A percentile compares a stretch with the other conserved stretches of the same genome.
Evolutionary conservation across 1,140 invertebrate genomes (phyloP).

Genomic region (Pseudobourletiella spinata): DNA sequence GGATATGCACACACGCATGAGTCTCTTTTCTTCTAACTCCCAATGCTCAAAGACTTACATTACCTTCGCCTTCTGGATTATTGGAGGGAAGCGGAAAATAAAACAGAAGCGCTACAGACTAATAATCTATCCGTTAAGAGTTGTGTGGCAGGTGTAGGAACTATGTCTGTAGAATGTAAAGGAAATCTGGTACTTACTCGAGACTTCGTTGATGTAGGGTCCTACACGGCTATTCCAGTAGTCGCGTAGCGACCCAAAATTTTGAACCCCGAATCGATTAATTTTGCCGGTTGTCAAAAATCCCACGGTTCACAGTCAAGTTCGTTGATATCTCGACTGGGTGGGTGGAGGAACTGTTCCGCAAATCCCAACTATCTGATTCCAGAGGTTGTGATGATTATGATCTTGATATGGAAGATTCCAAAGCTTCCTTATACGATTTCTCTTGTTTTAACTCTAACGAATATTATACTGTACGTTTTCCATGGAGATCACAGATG

Average conservation of each 20-base stretch:
- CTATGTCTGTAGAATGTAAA: too few relatives aligned
- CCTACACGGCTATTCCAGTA: slow-evolving; percentile 35
- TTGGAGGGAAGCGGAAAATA: too few relatives aligned
- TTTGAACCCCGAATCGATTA: slow-evolving; percentile 34
- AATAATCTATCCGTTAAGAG: too few relatives aligned
- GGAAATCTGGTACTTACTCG: slow-evolving; percentile 28
- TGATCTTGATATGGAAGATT: background rate
- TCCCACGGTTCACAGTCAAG: too few relatives aligned
- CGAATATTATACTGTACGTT: background rate
- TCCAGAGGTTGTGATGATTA: background rate
- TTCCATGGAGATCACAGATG: background rate
- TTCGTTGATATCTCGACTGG: too few relatives aligned
- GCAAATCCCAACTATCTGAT: background rate
- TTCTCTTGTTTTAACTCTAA: background rate
- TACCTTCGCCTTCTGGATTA: too few relatives aligned
- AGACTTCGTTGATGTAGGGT: slow-evolving; percentile 35
- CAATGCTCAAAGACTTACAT: too few relatives aligned
- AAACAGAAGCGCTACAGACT: too few relatives aligned
- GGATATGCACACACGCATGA: too few relatives aligned
- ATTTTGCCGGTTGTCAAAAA: slow-evolving; percentile 30
- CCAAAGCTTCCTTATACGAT: background rate
- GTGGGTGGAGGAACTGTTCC: background rate
- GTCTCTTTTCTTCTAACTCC: too few relatives aligned
- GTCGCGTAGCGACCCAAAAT: slow-evolving; percentile 35
- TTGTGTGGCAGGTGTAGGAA: too few relatives aligned